These are phyloP conservation scores for Mustela lutreola DNA, from an alignment of 2,113 vertebrate genomes.

Conservation along the genomic window DNA sequence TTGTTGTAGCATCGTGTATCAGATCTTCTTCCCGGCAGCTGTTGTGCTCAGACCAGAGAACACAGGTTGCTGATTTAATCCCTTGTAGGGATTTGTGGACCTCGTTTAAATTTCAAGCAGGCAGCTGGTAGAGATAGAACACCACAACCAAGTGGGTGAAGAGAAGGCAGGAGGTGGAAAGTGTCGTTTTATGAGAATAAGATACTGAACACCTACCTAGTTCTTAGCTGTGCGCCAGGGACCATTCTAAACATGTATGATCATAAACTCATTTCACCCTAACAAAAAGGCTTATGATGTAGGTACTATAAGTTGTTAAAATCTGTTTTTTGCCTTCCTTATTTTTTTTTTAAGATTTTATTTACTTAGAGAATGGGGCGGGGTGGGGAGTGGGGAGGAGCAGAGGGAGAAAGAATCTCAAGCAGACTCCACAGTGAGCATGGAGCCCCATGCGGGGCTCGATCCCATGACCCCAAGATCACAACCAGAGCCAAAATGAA, in stretches of 20 bases:
- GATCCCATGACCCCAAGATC: neutral
- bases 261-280: neutral
- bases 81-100: neutral
- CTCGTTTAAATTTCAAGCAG: neutral
- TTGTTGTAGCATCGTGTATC: neutral
- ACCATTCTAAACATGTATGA: neutral
- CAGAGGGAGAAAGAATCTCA: neutral
- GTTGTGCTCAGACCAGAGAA: neutral
- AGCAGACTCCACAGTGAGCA: neutral
- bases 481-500: neutral
- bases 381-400: neutral
- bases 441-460: neutral
- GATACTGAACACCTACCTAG: neutral
- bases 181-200: neutral
- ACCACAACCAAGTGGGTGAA: neutral
- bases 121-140: neutral
- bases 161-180: neutral
- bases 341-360: neutral
- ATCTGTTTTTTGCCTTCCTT: neutral
- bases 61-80: neutral
- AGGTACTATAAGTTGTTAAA: neutral
- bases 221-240: rapidly evolving
- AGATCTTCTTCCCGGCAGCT: slow-evolving; percentile 35
- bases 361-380: neutral
- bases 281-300: neutral